Percentiles rank a stretch among this genome's conserved stretches.
These are phyloP conservation scores for Eudorcas thomsonii DNA, from an alignment of 2,113 vertebrate genomes.

Conservation along the genomic window DNA sequence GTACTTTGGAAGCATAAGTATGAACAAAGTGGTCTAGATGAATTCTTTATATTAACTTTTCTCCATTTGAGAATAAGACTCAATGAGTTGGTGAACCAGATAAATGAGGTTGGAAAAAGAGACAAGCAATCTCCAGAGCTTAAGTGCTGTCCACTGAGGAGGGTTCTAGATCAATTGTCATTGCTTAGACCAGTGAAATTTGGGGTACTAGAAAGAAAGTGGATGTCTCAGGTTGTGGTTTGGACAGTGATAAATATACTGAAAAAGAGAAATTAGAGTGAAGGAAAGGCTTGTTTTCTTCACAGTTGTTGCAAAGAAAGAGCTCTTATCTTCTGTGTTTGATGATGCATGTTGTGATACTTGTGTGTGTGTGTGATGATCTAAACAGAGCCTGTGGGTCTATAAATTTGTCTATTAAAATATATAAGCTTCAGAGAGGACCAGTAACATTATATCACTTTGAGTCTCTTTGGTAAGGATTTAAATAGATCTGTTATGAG, in stretches of 20 bases:
- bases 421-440: not conserved
- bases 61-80: not conserved
- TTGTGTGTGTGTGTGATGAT: not conserved
- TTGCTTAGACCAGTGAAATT: not conserved
- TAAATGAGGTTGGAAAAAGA: not conserved
- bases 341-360: not conserved
- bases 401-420: not conserved
- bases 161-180: not conserved
- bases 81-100: not conserved
- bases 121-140: not conserved
- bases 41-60: not conserved
- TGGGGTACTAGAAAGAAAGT: not conserved
- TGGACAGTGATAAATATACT: not conserved
- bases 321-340: not conserved
- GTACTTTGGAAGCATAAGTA: not conserved
- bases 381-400: not conserved
- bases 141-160: not conserved
- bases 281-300: not conserved
- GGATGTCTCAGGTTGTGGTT: not conserved
- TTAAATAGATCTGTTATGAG: not conserved
- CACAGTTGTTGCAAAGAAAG: not conserved
- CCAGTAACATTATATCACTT: not conserved
- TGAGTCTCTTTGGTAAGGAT: not conserved
- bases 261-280: not conserved
- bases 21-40: not conserved